phyloP scores from a whole-genome alignment of 2,888 invertebrate species.

The Pseudeuparius sepicola region DNA sequence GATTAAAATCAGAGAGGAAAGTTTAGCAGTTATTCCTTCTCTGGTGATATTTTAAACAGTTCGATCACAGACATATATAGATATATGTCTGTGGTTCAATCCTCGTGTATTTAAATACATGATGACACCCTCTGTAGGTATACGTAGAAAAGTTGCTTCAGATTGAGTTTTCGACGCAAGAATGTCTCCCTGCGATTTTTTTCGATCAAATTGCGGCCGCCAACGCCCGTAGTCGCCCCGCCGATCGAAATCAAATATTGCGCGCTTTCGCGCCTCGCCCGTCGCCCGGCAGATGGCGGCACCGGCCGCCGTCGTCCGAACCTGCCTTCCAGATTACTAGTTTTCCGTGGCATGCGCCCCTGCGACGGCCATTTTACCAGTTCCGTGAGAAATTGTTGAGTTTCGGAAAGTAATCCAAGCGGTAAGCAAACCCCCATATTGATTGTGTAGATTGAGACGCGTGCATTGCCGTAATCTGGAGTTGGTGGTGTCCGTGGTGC shows the following conservation, averaged over 20 bases:
- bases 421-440: slow-evolving; percentile 42
- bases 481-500: slow-evolving; percentile 26
- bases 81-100: too few species aligned
- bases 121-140: too few species aligned
- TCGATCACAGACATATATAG: too few species aligned
- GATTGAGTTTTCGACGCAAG: too few species aligned
- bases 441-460: slow-evolving; percentile 27
- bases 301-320: slow-evolving; percentile 26
- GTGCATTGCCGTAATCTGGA: slow-evolving; percentile 23
- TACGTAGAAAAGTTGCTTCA: too few species aligned
- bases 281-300: slow-evolving; percentile 27
- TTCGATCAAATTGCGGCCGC: too few species aligned
- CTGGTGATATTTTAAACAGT: too few species aligned
- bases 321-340: slow-evolving; percentile 42
- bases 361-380: slow-evolving; percentile 59
- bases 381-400: slow-evolving; percentile 54
- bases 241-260: slow-evolving; percentile 20
- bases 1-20: too few species aligned
- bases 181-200: too few species aligned
- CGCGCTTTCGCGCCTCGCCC: slow-evolving; percentile 12
- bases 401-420: slow-evolving; percentile 48
- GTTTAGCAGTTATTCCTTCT: too few species aligned
- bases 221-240: too few species aligned
- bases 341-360: slow-evolving; percentile 56
- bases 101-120: too few species aligned